Conservation (phyloP, 2,888 invertebrate species). For the Ectemnius continuus region DNA sequence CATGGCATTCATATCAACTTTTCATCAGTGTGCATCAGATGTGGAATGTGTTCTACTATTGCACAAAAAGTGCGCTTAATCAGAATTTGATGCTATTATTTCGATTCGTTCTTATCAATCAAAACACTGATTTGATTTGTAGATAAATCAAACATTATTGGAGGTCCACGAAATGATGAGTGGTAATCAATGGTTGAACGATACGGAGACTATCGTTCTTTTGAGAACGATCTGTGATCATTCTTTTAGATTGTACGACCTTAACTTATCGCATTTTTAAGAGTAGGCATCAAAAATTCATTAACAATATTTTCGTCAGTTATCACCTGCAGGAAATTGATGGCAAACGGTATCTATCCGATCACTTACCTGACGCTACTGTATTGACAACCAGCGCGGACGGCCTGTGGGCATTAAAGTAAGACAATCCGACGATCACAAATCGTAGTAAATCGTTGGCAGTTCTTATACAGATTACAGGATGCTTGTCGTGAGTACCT, state of each 20-base stretch:
- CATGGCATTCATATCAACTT: slow-evolving; percentile 58
- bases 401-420: slow-evolving; percentile 67
- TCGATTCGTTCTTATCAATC: neutral
- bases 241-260: slow-evolving; percentile 66
- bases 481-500: slow-evolving; percentile 67
- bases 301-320: slow-evolving; percentile 50
- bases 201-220: slow-evolving; percentile 55
- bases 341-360: slow-evolving; percentile 66
- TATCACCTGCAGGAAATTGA: slow-evolving; percentile 65
- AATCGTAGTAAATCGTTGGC: neutral
- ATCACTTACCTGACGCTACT: slow-evolving; percentile 59
- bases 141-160: slow-evolving; percentile 71
- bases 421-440: slow-evolving; percentile 11
- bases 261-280: neutral
- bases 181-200: slow-evolving; percentile 53
- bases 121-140: neutral
- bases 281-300: neutral
- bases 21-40: slow-evolving; percentile 71
- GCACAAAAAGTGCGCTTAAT: slow-evolving; percentile 65
- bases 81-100: neutral
- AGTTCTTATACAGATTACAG: slow-evolving; percentile 56
- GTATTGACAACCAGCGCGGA: slow-evolving; percentile 66
- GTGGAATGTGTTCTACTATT: slow-evolving; percentile 70
- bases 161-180: slow-evolving; percentile 61
- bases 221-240: slow-evolving; percentile 65